Base-by-base conservation (phyloP, 2,113 vertebrate genomes). In the Nymphicus hollandicus region DNA sequence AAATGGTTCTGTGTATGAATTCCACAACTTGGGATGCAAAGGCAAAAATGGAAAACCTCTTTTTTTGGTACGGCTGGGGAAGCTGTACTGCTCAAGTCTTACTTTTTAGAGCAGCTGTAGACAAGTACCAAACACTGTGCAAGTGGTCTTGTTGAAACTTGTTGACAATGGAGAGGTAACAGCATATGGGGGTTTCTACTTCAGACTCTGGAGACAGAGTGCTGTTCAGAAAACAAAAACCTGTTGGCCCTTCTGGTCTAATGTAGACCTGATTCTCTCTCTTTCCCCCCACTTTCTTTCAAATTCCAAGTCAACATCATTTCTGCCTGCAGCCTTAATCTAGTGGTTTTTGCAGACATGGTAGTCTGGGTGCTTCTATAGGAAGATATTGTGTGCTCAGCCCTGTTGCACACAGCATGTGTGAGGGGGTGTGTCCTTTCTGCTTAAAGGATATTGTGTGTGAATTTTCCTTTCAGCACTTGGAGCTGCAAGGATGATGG, bases 61-160 rank as follows among this genome's bases (percentile, higher is more conserved):
- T 28, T 89, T 89, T 53, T 72, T 72, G 29, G 47, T 49, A 64
- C n/a, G n/a, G 23, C 43, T 82, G 29, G 66, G 24, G 7, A 13
- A 28, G 29, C 43, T 3, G 0, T 55, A 18, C 27, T 50, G 13
- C n/a, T 78, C 0, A 0, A 11, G 44, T 46, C 13, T 55, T 72
- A 24, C 19, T 81, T 66, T 73, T 70, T 55, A 33, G 11, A 16
- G 6, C 4, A 50, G 19, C 37, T 63, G 10, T 73, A n/a, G 19
- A 49, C 18, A 37, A 29, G 33, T 72, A 46, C 12, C 39, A 80
- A 39, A 8, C 24, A 9, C 20, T 55, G 13, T 71, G 10, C 17
- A n/a, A 14, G 29, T n/a, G 23, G 7, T 2, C 23, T 69, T 92
- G 12, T 5, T 50, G 37, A 47, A 69, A 31, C 7, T 49, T 50